Evolutionary conservation across 2,888 invertebrate species (phyloP), one percentile per base, ranked within the genome.

Genomic region (Chorisops tibialis): DNA sequence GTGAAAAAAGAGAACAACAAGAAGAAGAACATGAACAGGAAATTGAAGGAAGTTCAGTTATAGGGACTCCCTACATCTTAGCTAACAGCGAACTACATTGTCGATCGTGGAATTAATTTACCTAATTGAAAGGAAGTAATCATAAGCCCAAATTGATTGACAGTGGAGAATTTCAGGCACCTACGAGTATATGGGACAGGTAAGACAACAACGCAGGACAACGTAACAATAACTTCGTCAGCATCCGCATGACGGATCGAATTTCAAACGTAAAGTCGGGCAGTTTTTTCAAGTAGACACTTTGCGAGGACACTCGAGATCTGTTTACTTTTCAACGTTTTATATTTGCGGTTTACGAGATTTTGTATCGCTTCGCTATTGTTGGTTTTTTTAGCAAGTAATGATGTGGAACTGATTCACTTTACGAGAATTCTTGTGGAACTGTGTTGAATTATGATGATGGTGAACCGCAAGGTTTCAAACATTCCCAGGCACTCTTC

Each of bases 91-190:
- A 56, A 56, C 21, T 45, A 45, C 56, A 45, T 43, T 24, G 16
- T 35, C 22, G 41, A 30, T 38, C 16, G 41, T 41, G 14, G 56
- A n/a, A 56, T 59, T 47, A 59, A 59, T 59, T 59, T 24, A 61
- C 59, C 41, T 64, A 64, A 64, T 61, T 64, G 58, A 59, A 61
- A 61, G 64, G 64, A 64, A 64, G 61, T 64, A 64, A 64, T 64
- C 59, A 61, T 64, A 61, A 59, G 51, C 52, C 56, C 19, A 43
- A 61, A 39, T 61, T 61, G 61, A 59, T 64, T 64, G 59, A 63
- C 63, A 47, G 38, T 30, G 59, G 11, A 37, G 19, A n/a, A 24
- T 21, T 30, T 5, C 9, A 30, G 5, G 30, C 30, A 30, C 30
- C 3, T 30, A n/a, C n/a, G n/a, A n/a, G n/a, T n/a, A 1, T 30